Evolutionary conservation across 2,797 vertebrate species (phyloP).

Genomic region (Malurus splendens): DNA sequence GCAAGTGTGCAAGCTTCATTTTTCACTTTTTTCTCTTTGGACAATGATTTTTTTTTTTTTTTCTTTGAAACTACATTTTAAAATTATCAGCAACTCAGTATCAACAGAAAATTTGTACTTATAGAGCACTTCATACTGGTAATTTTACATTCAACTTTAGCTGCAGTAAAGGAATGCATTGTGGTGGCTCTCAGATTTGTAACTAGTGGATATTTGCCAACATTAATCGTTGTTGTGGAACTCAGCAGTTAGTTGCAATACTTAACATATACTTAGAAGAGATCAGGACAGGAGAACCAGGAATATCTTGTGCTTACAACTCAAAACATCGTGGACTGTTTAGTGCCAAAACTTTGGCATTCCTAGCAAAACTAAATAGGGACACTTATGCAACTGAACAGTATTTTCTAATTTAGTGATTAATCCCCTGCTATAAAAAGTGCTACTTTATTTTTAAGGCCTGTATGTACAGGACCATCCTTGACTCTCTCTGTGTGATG

Average conservation of each 20-base stretch:
- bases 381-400: neutral
- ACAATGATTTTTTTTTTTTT: neutral
- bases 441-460: neutral
- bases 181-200: neutral
- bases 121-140: neutral
- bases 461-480: neutral
- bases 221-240: neutral
- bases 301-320: neutral
- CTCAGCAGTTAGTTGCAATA: neutral
- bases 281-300: neutral
- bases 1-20: neutral
- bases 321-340: neutral
- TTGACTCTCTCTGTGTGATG: neutral
- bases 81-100: neutral
- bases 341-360: neutral
- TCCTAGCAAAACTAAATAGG: neutral
- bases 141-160: neutral
- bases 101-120: neutral
- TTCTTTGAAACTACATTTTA: neutral
- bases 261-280: neutral
- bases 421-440: neutral
- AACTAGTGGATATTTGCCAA: neutral
- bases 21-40: neutral
- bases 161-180: neutral
- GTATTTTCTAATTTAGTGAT: neutral